Evolutionary conservation across 2,797 vertebrate genomes (phyloP).

Genomic region (Glyptemys insculpta): DNA sequence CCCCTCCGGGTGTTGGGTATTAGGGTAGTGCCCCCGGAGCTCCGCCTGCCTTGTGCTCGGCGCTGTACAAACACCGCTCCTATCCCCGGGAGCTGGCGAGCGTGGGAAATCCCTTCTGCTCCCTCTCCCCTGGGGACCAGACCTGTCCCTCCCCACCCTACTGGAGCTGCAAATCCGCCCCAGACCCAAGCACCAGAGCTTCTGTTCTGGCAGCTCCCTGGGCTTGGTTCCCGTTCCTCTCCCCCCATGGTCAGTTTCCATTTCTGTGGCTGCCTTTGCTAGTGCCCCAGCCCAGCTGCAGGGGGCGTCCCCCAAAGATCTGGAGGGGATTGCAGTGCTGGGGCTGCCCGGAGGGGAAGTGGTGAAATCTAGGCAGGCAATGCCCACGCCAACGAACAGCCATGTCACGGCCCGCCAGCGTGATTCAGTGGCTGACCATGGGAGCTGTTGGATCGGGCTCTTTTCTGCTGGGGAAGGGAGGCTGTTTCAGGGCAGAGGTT

Average conservation of each 20-base stretch:
- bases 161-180: not conserved
- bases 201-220: too few relatives aligned
- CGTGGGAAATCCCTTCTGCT: too few relatives aligned
- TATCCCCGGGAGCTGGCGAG: too few relatives aligned
- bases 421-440: not conserved
- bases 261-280: not conserved
- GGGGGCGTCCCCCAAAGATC: too few relatives aligned
- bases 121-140: not conserved
- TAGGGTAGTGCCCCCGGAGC: too few relatives aligned
- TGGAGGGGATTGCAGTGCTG: not conserved
- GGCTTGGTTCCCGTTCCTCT: too few relatives aligned
- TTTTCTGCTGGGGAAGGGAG: too few relatives aligned
- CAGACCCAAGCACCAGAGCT: not conserved
- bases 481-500: not conserved
- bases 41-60: not conserved
- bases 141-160: not conserved
- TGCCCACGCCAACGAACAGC: not conserved
- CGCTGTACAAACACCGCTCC: not conserved
- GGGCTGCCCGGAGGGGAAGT: not conserved
- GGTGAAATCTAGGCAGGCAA: not conserved
- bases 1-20: rapidly evolving
- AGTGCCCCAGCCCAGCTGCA: too few relatives aligned
- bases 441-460: not conserved
- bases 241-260: not conserved
- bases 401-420: not conserved